These are phyloP conservation scores for Sweltsa coloradensis DNA, from an alignment of 1,140 invertebrate genomes.

Conservation along the genomic window DNA sequence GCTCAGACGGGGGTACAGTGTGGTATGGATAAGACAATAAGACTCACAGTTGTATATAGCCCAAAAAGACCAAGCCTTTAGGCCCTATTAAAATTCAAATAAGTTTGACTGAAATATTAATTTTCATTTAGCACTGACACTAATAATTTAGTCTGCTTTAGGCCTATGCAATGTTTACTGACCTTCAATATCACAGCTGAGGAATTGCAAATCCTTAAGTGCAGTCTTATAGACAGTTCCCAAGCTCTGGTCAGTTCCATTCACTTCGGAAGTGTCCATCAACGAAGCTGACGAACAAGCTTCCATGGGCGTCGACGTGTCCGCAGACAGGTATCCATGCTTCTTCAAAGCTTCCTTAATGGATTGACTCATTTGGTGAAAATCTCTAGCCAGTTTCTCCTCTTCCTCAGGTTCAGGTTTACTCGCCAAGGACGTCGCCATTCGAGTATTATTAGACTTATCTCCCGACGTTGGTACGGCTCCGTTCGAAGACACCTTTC, in stretches of 20 bases:
- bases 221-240: slow-evolving; percentile 8
- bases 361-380: slow-evolving; percentile 8
- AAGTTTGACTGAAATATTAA: neutral
- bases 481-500: slow-evolving; percentile 9
- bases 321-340: slow-evolving; percentile 1
- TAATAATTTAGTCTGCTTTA: neutral
- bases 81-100: neutral
- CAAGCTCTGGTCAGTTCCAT: neutral
- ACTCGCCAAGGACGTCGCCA: neutral
- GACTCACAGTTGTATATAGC: no score
- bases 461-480: neutral
- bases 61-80: no score
- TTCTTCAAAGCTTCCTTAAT: slow-evolving; percentile 2
- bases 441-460: neutral
- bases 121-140: no score
- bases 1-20: no score
- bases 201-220: slow-evolving; percentile 11
- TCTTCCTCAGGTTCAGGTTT: neutral
- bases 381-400: slow-evolving; percentile 8
- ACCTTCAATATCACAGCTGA: slow-evolving; percentile 15
- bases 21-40: no score
- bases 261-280: neutral
- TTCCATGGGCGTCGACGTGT: no score
- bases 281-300: neutral
- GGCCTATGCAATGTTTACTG: neutral